These are phyloP conservation scores for Ecliptopera silaceata DNA, from an alignment of 2,888 invertebrate genomes.

Conservation along the genomic window DNA sequence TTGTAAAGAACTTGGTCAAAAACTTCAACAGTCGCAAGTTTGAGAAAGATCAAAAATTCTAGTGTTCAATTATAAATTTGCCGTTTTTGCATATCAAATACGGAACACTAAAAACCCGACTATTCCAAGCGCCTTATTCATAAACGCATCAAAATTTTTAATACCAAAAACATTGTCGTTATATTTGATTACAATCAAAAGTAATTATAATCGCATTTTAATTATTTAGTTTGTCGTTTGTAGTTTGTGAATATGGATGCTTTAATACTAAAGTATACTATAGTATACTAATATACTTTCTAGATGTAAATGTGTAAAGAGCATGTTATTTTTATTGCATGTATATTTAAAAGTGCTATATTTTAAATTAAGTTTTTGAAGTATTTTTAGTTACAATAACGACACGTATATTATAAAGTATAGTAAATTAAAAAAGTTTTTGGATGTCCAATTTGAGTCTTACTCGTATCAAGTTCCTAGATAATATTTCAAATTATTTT, in stretches of 20 bases:
- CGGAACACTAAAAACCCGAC: too few species aligned
- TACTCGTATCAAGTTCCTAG: too few species aligned
- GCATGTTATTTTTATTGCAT: slow-evolving; percentile 28
- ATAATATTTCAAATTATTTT: too few species aligned
- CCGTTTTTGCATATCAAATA: too few species aligned
- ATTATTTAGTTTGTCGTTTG: not conserved
- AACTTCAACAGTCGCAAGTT: not conserved
- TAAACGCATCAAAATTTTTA: not conserved
- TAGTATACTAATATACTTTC: not conserved
- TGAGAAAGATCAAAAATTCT: not conserved
- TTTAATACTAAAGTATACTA: not conserved
- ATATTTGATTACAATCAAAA: not conserved
- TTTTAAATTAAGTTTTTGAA: slow-evolving; percentile 18
- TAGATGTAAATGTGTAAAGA: not conserved
- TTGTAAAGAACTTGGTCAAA: too few species aligned
- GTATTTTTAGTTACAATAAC: slow-evolving; percentile 15
- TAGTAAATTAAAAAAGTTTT: too few species aligned
- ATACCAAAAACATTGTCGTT: not conserved
- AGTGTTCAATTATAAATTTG: not conserved
- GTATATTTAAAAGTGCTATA: slow-evolving; percentile 18
- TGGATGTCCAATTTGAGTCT: too few species aligned
- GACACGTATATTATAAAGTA: not conserved
- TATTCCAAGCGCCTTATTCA: not conserved
- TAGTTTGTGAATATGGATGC: slow-evolving; percentile 12
- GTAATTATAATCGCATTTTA: not conserved